Conservation (phyloP, 2,113 vertebrate genomes). For the Garra rufa region DNA sequence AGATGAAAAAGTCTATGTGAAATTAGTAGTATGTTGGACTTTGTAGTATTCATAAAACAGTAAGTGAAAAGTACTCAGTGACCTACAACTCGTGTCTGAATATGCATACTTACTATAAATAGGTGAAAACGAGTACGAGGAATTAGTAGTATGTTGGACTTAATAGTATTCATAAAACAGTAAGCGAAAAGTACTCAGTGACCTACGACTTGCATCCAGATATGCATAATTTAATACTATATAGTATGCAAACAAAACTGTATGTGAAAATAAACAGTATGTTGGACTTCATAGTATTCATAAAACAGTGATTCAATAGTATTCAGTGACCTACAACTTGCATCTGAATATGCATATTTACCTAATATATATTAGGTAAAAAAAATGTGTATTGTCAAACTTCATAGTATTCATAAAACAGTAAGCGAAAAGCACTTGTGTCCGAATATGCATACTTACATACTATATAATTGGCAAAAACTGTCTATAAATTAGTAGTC, state of each 20-base stretch:
- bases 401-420: not conserved
- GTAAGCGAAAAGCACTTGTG: not conserved
- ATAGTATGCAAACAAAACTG: too few species aligned
- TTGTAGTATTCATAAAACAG: not conserved
- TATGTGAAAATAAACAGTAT: too few species aligned
- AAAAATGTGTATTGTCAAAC: not conserved
- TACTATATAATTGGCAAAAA: too few species aligned
- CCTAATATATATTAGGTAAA: not conserved
- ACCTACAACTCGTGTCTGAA: too few species aligned
- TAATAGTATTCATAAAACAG: not conserved
- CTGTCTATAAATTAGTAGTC: too few species aligned
- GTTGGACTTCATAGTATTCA: too few species aligned
- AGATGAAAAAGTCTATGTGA: not conserved
- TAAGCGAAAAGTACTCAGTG: not conserved
- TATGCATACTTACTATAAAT: not conserved
- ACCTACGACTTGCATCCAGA: not conserved
- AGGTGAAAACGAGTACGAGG: not conserved
- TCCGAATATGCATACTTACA: too few species aligned
- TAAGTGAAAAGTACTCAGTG: not conserved
- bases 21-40: not conserved
- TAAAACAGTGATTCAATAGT: not conserved
- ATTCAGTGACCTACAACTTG: not conserved
- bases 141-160: not conserved
- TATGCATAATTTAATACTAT: too few species aligned
- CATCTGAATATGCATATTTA: not conserved